Evolutionary conservation across 2,113 vertebrate species (phyloP).

Genomic region (Syrmaticus mikado): DNA sequence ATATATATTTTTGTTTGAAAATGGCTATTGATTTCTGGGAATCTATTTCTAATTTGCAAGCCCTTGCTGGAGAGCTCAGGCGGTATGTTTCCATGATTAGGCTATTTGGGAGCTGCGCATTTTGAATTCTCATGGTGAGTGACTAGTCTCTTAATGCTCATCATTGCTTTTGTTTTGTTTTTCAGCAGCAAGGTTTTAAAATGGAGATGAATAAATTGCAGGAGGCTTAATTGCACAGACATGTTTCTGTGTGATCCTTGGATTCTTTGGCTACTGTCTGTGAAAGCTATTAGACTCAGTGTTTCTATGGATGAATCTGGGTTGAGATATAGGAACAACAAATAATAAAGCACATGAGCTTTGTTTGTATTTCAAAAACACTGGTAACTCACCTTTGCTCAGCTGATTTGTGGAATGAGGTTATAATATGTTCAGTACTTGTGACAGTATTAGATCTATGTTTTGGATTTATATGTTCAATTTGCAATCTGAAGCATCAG

Average conservation of each 20-base stretch:
- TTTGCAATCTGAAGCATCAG: neutral
- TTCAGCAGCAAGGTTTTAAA: neutral
- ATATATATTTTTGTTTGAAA: neutral
- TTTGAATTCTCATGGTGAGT: conserved; percentile 15
- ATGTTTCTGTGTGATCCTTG: neutral
- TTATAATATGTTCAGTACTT: no score
- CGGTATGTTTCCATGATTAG: neutral
- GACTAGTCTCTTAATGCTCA: neutral
- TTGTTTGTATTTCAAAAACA: neutral
- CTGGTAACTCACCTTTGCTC: neutral
- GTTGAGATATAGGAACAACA: neutral
- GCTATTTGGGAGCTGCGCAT: neutral
- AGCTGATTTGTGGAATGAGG: neutral
- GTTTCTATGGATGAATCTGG: neutral
- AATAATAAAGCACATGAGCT: neutral
- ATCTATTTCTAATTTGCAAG: neutral
- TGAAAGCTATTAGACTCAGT: neutral
- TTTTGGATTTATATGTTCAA: neutral
- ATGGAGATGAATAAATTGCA: neutral
- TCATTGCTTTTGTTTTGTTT: neutral
- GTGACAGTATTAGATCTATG: neutral
- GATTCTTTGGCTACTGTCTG: neutral
- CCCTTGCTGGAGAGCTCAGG: neutral
- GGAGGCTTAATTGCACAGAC: neutral
- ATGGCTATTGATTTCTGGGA: conserved; percentile 15